phyloP scores from a whole-genome alignment of 1,140 invertebrate genomes.

The Kradibia gibbosae region DNA sequence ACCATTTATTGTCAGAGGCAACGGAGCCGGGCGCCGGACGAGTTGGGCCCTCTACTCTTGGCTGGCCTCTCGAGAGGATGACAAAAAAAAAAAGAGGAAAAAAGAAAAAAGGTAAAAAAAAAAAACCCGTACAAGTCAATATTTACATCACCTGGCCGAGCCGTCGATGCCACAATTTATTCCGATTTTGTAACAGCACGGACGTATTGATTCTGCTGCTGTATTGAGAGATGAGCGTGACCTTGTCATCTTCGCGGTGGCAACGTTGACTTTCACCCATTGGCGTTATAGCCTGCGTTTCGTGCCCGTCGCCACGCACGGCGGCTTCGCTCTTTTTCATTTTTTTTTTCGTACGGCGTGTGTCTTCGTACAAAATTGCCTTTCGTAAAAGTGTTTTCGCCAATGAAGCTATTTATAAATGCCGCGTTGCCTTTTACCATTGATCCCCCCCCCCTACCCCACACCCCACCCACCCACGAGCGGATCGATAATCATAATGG shows the following conservation, averaged over 20 bases:
- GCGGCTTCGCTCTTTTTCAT: neutral
- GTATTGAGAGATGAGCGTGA: neutral
- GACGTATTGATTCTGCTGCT: neutral
- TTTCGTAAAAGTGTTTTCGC: neutral
- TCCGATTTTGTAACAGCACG: constrained; percentile 16
- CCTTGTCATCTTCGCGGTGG: neutral
- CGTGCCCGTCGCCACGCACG: neutral
- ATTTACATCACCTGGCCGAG: too few relatives aligned
- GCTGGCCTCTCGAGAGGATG: too few relatives aligned
- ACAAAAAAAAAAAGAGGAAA: too few relatives aligned
- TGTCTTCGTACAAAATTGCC: neutral
- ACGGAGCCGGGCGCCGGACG: too few relatives aligned
- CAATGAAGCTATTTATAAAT: neutral
- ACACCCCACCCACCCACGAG: too few relatives aligned
- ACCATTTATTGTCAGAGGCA: too few relatives aligned
- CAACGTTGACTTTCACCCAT: constrained; percentile 13
- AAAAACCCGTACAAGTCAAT: too few relatives aligned
- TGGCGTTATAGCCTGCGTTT: neutral
- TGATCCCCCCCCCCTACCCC: too few relatives aligned
- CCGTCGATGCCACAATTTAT: neutral
- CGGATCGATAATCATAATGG: neutral
- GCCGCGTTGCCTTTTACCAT: neutral
- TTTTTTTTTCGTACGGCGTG: neutral
- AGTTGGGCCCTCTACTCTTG: too few relatives aligned
- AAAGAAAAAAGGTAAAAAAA: too few relatives aligned